Evolutionary conservation across 2,888 invertebrate species (phyloP).

Genomic region (Torymus tubicola): DNA sequence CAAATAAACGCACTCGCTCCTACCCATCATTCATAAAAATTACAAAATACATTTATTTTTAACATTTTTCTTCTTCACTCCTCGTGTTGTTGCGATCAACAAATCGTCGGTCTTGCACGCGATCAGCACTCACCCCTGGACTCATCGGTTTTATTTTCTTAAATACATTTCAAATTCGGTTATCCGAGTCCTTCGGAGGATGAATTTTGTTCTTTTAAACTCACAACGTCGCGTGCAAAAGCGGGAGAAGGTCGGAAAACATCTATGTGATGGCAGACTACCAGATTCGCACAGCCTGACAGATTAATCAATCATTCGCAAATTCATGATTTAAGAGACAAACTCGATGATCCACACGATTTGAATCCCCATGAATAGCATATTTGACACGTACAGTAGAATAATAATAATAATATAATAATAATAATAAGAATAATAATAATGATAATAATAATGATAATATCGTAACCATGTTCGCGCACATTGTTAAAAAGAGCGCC

Average conservation of each 20-base stretch:
- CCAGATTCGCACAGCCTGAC: constrained; percentile 75
- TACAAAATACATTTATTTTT: constrained; percentile 68
- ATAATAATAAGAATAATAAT: not conserved
- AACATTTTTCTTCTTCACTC: constrained; percentile 45
- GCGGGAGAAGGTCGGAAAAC: constrained; percentile 46
- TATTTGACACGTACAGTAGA: constrained; percentile 15
- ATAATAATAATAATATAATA: not conserved
- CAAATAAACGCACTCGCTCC: constrained; percentile 65
- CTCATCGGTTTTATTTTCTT: constrained; percentile 11
- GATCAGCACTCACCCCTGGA: not conserved
- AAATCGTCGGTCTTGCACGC: constrained; percentile 36
- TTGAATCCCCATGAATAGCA: constrained; percentile 36
- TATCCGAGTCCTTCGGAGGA: constrained; percentile 4
- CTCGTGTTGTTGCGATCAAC: constrained; percentile 19
- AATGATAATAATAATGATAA: constrained; percentile 38
- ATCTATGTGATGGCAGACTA: constrained; percentile 67
- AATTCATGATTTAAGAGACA: constrained; percentile 66
- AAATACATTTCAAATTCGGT: constrained; percentile 8
- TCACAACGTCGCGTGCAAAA: constrained; percentile 36
- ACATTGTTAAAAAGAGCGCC: constrained; percentile 21
- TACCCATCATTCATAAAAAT: constrained; percentile 61
- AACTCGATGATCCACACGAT: constrained; percentile 42
- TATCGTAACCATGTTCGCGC: constrained; percentile 11
- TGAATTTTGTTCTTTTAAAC: constrained; percentile 20
- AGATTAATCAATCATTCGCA: constrained; percentile 70